Evolutionary conservation across 2,888 invertebrate genomes (phyloP).

Genomic region (Leptogaster cylindrica): DNA sequence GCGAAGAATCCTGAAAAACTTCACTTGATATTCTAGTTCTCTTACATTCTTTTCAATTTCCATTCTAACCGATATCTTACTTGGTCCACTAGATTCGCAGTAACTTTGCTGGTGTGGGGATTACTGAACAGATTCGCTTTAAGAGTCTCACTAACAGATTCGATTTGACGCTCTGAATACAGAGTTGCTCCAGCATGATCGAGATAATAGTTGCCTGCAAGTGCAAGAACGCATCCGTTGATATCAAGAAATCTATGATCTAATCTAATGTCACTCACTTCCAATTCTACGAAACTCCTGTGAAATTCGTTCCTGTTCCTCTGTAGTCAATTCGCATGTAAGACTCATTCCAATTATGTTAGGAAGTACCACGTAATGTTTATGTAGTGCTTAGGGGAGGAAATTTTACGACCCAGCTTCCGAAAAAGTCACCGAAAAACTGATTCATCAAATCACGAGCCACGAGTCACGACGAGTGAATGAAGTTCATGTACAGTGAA

Average conservation of each 20-base stretch:
- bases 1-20: slow-evolving; percentile 76
- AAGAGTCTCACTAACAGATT: slow-evolving; percentile 70
- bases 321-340: slow-evolving; percentile 49
- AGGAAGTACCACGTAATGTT: no score
- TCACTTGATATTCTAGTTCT: no score
- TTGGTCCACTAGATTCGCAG: slow-evolving; percentile 85
- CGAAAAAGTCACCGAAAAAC: no score
- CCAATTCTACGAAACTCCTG: slow-evolving; percentile 54
- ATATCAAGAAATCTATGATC: not conserved
- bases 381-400: no score
- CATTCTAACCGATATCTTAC: slow-evolving; percentile 72
- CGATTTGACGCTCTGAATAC: slow-evolving; percentile 78
- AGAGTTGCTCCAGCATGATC: slow-evolving; percentile 90
- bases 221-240: not conserved
- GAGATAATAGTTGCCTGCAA: slow-evolving; percentile 75
- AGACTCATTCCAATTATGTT: no score
- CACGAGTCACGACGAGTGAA: no score
- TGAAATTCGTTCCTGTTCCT: slow-evolving; percentile 51
- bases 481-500: no score
- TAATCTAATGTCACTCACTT: slow-evolving; percentile 57
- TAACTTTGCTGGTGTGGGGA: slow-evolving; percentile 85
- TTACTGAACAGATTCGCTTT: slow-evolving; percentile 81
- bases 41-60: not conserved
- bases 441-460: no score
- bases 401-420: no score